Base-by-base conservation (phyloP, 2,888 invertebrate genomes). In the Mallateleia sp. region DNA sequence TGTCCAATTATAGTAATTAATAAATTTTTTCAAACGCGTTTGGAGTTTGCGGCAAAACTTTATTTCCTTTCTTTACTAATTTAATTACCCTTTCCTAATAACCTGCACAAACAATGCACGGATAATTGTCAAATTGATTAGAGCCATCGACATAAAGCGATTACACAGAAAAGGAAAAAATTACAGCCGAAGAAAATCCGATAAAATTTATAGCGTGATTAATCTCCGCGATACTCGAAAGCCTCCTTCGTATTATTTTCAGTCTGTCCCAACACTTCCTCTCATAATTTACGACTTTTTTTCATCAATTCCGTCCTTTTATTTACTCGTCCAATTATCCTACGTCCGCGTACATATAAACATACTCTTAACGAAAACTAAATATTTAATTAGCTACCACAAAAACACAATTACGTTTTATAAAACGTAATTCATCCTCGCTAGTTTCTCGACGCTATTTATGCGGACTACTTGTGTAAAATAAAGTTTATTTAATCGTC, bases 161-260 rank as follows among this genome's bases (percentile, higher is more conserved):
- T 45, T 54, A 69, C 54, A 60, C 60, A 50, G 15, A 74, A 74
- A 60, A 45, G 45, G 22, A 50, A 47, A 74, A 28, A 28, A 74
- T 74, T 74, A 74, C 74, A 60, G 25, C 11, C 28, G 45, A 22
- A 60, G 74, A 60, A 74, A 74, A 74, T 74, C 60, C 60, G 74
- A 60, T 74, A 24, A 60, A 74, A 74, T 74, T 74, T 74, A 74
- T 74, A 60, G 58, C 60, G 50, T 47, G 60, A 74, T 60, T 50
- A 74, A 74, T 60, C 60, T 60, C 60, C 47, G 34, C 60, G 32
- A 60, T 60, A 74, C 47, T 50, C 34, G 22, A 60, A 60, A 47
- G 24, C 24, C 28, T 74, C 24, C 28, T 74, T 18, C 24, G 60
- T 74, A 50, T 74, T 60, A 74, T 60, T 60, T 74, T 60, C 60